Evolutionary conservation across 1,140 invertebrate species (phyloP), one percentile per base, ranked within the genome.

Genomic region (Drosophila santomea): DNA sequence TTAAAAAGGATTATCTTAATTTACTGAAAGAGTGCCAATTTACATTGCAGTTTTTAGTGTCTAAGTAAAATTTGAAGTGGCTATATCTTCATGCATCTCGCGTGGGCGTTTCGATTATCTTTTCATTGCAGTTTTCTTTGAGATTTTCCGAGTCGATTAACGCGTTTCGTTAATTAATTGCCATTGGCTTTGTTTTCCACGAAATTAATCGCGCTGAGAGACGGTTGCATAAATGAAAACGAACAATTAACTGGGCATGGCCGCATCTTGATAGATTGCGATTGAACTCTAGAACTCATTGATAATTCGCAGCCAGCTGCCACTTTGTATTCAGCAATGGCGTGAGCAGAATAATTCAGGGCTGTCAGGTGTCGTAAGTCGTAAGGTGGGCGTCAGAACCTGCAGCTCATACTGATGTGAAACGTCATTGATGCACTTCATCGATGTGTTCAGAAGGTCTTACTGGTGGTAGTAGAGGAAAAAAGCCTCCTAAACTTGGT

Each of bases 151-250:
- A 20, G 15, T 50, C 72, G 54, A 67, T 67, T 48, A 75, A 52
- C 41, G 47, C 57, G 38, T 35, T 45, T 52, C 41, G 41, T 73
- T 76, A 76, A 57, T 76, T 67, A 76, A 74, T 74, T 64, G 71
- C 23, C 45, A 50, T 28, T 20, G 48, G 45, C 23, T 43, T 72
- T 54, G 36, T 67, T 45, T 58, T 54, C 43, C 68, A 39, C 25
- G 59, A 23, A 67, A 67, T 55, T 55, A 48, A 67, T 50, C 44
- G 15, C 20, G 35, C 36, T 54, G 73, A 28, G 52, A 74, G 45
- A 35, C 58, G 25, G 32, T 50, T 75, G 41, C 25, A 52, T 75
- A 48, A 74, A 55, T 25, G 56, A 48, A 73, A 73, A 73, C 73
- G 73, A 61, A 47, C 48, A 55, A 52, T 60, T 68, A 57, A 60